Evolutionary conservation across 2,888 invertebrate species (phyloP), one percentile per base, ranked within the genome.

Genomic region (Pandemis heparana): DNA sequence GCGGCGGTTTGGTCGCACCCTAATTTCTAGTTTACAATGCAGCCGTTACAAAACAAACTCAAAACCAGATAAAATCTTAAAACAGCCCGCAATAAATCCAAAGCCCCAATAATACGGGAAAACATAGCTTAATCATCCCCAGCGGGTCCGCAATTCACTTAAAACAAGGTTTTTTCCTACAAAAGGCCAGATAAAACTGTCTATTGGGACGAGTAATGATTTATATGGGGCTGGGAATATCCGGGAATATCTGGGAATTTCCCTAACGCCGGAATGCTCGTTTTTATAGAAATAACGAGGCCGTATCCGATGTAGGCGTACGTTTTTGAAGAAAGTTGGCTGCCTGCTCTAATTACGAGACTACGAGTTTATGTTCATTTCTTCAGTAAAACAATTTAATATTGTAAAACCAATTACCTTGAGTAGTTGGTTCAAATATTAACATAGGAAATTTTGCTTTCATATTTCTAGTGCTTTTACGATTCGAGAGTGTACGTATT

Each of bases 161-260:
- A 70, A 73, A 74, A 74, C 74, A 74, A 65, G 69, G 68, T 59
- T 75, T 71, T 53, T 75, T 67, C 70, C 74, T 70, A 72, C 72
- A 76, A 76, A 75, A 68, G 73, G 56, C 61, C 64, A 74, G 70
- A 76, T 75, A 70, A 75, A 73, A 75, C 73, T 75, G 75, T 74
- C 76, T 71, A 74, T 69, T 67, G 75, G 75, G 70, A 71, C 61
- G 75, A 65, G 65, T 74, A 73, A 76, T 76, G 76, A 76, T 76
- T 76, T 76, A 76, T 76, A 74, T 74, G 53, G 64, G 62, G 39
- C 71, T 39, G 62, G 71, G 66, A 71, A 70, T 32, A 32, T 32
- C 4, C 23, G 23, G 23, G 23, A 32, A 43, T 74, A 71, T 75
- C 71, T 63, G 61, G 39, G 51, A 64, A 68, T 71, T 67, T 73